Evolutionary conservation across 2,113 vertebrate species (phyloP).

Genomic region (Lepus timidus): DNA sequence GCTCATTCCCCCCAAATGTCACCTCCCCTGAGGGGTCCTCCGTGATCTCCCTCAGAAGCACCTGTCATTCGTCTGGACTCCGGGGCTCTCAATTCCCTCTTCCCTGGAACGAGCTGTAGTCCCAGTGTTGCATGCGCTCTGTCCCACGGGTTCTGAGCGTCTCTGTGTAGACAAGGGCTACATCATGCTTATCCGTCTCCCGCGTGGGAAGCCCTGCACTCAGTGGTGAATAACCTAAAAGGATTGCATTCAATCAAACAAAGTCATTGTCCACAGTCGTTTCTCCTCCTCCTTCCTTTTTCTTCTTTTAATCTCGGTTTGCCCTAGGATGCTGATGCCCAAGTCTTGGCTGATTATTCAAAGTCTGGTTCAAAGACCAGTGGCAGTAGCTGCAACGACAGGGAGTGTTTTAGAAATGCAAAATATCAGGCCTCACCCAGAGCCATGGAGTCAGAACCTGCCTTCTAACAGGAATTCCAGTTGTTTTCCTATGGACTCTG

Average conservation of each 20-base stretch:
- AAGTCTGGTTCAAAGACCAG: not conserved
- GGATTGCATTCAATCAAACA: constrained; percentile 10
- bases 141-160: not conserved
- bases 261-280: not conserved
- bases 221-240: not conserved
- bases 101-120: not conserved
- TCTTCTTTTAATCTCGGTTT: not conserved
- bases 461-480: not conserved
- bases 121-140: rapidly evolving
- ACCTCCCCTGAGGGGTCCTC: not conserved
- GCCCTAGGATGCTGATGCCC: not conserved
- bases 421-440: not conserved
- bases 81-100: not conserved
- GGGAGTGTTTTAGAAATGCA: not conserved
- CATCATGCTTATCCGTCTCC: not conserved
- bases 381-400: not conserved
- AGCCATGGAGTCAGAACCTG: not conserved
- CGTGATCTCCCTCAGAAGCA: not conserved
- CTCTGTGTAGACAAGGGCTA: not conserved
- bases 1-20: not conserved
- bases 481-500: not conserved
- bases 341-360: not conserved
- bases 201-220: not conserved
- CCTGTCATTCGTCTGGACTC: not conserved
- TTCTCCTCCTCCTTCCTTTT: not conserved